Evolutionary conservation across 2,113 vertebrate genomes (phyloP).

Genomic region (Carettochelys insculpta): DNA sequence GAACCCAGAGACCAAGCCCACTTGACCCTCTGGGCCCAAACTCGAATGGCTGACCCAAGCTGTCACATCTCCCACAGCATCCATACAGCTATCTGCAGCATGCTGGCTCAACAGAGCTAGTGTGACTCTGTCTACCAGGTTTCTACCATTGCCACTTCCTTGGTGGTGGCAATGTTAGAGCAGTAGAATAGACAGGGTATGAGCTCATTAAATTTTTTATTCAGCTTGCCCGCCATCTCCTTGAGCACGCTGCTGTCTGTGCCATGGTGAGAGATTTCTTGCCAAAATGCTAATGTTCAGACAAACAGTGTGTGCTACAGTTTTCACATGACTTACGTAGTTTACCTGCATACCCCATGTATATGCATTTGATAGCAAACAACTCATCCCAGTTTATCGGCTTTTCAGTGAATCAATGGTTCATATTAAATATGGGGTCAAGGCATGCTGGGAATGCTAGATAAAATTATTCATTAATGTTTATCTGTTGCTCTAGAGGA

Average conservation of each 20-base stretch:
- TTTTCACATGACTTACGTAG: neutral
- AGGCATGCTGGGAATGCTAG: neutral
- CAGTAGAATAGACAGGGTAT: neutral
- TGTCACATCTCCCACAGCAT: neutral
- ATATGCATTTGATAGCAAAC: neutral
- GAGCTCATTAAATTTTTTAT: neutral
- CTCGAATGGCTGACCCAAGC: neutral
- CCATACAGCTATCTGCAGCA: neutral
- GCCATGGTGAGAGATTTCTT: neutral
- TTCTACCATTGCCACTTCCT: neutral
- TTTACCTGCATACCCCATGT: neutral
- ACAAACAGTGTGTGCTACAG: neutral
- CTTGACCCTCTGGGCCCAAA: neutral
- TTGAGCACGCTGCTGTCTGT: neutral
- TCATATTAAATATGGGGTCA: neutral
- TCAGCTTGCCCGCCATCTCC: fast-evolving
- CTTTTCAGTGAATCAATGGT: neutral
- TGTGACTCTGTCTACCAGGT: neutral
- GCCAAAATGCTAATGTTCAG: neutral
- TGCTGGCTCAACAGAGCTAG: neutral
- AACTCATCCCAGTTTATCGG: neutral
- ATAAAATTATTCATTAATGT: neutral
- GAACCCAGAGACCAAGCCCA: neutral
- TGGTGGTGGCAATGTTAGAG: neutral
- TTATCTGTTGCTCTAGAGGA: neutral